Evolutionary conservation across 1,140 invertebrate species (phyloP), one percentile per base, ranked within the genome.

Genomic region (Pissodes strobi): DNA sequence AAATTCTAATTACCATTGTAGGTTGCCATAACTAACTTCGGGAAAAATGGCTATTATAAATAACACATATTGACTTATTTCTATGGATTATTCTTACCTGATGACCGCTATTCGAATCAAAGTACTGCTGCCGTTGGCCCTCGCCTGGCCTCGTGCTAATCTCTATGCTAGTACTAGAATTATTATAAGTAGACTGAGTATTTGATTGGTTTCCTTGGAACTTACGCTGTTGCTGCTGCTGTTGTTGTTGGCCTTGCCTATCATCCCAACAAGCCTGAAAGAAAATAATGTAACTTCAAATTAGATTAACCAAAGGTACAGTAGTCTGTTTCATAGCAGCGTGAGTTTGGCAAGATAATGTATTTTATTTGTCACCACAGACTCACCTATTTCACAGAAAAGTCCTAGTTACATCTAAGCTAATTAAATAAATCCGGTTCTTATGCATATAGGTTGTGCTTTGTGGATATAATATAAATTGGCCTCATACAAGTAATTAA

Each of bases 201-300:
- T 61, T 67, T 19, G 59, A 41, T 38, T 67, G 59, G 10, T 21
- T 39, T n/a, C 8, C 27, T 37, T 64, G 56, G 27, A 70, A 67
- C 51, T 71, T 70, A 2, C 66, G 23, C 22, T 45, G 37, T 25
- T 46, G 25, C 48, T 71, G 69, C 27, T 65, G 58, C 48, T 71
- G 69, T 15, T 63, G 55, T 34, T 63, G 52, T 12, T 52, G 57
- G 15, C 34, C 25, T 30, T 68, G 69, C 18, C 81, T 76, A 69
- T 82, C 82, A 76, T 82, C 75, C 73, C 82, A 82, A 81, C 83
- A 76, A 76, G 70, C 77, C 48, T 83, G 80, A 58, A 46, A 58
- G 19, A 79, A 61, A n/a, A 18, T 19, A 39, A 57, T n/a, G n/a
- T n/a, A n/a, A n/a, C n/a, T n/a, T n/a, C 8, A 39, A 19, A 18